Evolutionary conservation across 2,888 invertebrate species (phyloP), one percentile per base, ranked within the genome.

Genomic region (Pristionchus mayeri): DNA sequence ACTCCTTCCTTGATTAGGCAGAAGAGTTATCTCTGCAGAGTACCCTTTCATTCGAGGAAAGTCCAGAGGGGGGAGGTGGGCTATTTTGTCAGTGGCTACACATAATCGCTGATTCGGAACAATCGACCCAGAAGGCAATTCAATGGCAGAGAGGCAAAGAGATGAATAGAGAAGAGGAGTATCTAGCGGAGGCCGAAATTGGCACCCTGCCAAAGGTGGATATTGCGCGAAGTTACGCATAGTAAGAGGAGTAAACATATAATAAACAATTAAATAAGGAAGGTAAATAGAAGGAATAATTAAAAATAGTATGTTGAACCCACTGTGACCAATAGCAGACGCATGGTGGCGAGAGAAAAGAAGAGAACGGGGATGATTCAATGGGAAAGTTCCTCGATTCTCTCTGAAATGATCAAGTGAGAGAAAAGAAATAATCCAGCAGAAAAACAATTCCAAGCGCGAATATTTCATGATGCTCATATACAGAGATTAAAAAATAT

Each of bases 131-230:
- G 40, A 71, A 71, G 67, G 37, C 40, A 71, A 34, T 37, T 16
- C 40, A 71, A 71, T 71, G 67, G 67, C 67, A 71, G 9, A 13
- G 44, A 44, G 44, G 44, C 44, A 44, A 44, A 44, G 44, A 34
- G 30, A 63, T 30, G 27, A 2, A 71, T 21, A n/a, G 40, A 40
- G n/a, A n/a, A 37, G 40, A 40, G 67, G 34, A 21, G 13, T 0
- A n/a, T 0, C 27, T 7, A 27, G 13, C 6, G 37, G 37, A 40
- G 67, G 37, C 0, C 40, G 34, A 71, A 71, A 71, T 71, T 71
- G 67, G 67, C 67, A 40, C 67, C 67, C 67, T 71, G 67, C 40
- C 67, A 71, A 71, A 71, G 67, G 37, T 71, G 40, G 37, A 71
- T 37, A 71, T n/a, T 40, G 67, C 37, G 67, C 18, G 67, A n/a